A percentile compares a stretch with the other conserved stretches of the same genome.
These are phyloP conservation scores for Eupithecia insigniata DNA, from an alignment of 2,888 invertebrate species.

Conservation along the genomic window DNA sequence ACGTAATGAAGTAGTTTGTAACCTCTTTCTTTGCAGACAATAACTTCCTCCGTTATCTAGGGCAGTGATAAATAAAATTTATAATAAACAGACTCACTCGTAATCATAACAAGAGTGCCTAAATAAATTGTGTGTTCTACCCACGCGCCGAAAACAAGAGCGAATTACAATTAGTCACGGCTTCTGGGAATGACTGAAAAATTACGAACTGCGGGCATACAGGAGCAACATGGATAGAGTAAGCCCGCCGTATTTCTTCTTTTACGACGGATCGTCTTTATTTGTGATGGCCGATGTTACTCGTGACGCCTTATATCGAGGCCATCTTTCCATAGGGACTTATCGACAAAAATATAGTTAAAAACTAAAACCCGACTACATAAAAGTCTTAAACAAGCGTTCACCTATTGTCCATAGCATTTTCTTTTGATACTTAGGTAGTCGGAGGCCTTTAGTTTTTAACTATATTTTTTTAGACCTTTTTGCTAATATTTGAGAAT, in stretches of 20 bases:
- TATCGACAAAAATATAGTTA: too few species aligned
- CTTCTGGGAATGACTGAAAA: constrained; percentile 44
- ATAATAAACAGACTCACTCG: constrained; percentile 39
- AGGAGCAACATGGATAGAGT: background rate
- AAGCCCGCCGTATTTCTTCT: background rate
- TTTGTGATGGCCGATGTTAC: background rate
- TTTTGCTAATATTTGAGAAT: too few species aligned
- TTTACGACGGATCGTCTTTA: too few species aligned
- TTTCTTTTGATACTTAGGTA: too few species aligned
- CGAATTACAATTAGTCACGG: constrained; percentile 43
- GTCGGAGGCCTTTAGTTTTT: too few species aligned
- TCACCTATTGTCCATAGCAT: too few species aligned
- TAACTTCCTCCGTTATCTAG: constrained; percentile 55
- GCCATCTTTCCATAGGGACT: too few species aligned
- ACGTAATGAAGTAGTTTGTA: constrained; percentile 46
- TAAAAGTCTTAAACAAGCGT: too few species aligned
- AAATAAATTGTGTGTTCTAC: constrained; percentile 39
- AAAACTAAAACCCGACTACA: too few species aligned
- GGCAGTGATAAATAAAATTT: constrained; percentile 42
- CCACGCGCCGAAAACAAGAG: constrained; percentile 45
- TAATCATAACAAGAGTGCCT: constrained; percentile 34
- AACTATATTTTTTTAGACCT: too few species aligned
- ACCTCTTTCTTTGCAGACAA: constrained; percentile 56
- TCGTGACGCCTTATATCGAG: too few species aligned
- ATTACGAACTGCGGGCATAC: constrained; percentile 10